Evolutionary conservation across 2,888 invertebrate species (phyloP), one percentile per base, ranked within the genome.

Genomic region (Embidobia sp.): DNA sequence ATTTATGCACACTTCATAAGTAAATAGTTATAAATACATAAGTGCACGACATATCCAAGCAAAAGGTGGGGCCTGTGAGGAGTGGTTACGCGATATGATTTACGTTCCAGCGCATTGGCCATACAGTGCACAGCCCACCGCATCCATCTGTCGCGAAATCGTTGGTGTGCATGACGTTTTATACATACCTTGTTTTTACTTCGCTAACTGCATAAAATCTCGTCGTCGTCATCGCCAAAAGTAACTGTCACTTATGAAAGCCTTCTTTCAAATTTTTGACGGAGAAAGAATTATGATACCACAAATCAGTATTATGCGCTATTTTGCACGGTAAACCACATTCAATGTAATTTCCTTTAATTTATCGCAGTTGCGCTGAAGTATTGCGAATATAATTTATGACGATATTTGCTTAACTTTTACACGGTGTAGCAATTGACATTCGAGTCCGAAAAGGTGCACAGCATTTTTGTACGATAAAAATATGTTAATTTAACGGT

Each of bases 1-100:
- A 16, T 59, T 11, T 22, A 22, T 22, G 13, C 19, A 18, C 33
- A 57, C 37, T 72, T 73, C 16, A 57, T 48, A 64, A 57, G 64
- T 29, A 57, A 66, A 57, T 73, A 63, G 40, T n/a, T 48, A 49
- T 48, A 64, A 57, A 29, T 64, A 29, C 46, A 29, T 8, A 44
- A 44, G 33, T 18, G 18, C 29, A 33, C n/a, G 27, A 63, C 35
- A 22, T 53, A 59, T 42, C 48, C 8, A 70, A 78, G 80, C 44
- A 61, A 77, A 81, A 82, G 83, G 84, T 84, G 84, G 83, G 84
- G 83, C 73, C 81, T 78, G 73, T 55, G 77, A 63, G 77, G 81
- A 81, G 84, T 77, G 84, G 80, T 85, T 85, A 82, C 80, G 80
- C 76, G 66, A 82, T 85, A 85, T 85, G 85, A 85, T 85, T 85